phyloP scores from a whole-genome alignment of 2,888 invertebrate genomes.

The Antitype chi region DNA sequence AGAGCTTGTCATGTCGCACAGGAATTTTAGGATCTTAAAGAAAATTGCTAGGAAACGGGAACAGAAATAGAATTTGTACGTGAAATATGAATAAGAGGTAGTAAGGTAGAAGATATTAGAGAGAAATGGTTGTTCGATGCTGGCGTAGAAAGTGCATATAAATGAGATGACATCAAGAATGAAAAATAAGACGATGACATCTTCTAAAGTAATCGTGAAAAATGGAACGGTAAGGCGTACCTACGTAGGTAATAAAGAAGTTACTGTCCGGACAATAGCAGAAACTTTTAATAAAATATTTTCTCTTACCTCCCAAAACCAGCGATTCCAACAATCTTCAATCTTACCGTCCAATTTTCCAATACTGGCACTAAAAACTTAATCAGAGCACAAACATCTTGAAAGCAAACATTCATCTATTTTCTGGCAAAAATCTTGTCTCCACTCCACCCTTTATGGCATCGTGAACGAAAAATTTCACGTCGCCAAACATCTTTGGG shows the following conservation, averaged over 20 bases:
- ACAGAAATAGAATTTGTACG: slow-evolving; percentile 29
- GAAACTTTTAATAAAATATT: slow-evolving; percentile 40
- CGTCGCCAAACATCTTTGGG: slow-evolving; percentile 57
- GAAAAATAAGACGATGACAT: background rate
- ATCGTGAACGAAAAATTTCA: slow-evolving; percentile 60
- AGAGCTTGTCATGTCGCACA: slow-evolving; percentile 51
- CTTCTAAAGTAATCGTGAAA: background rate
- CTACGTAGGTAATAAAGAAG: background rate
- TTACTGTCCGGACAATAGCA: background rate
- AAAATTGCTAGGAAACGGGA: slow-evolving; percentile 15
- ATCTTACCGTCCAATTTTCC: slow-evolving; percentile 50
- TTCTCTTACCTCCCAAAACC: slow-evolving; percentile 29
- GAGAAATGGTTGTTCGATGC: background rate
- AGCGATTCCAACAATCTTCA: slow-evolving; percentile 41
- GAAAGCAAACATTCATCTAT: slow-evolving; percentile 58
- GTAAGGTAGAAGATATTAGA: background rate
- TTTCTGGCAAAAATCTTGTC: slow-evolving; percentile 55
- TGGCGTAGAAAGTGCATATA: background rate
- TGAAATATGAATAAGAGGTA: background rate
- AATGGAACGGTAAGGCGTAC: background rate
- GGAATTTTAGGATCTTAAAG: slow-evolving; percentile 16
- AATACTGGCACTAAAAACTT: slow-evolving; percentile 61
- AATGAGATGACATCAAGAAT: background rate
- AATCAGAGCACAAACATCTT: slow-evolving; percentile 59
- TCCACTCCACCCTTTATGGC: slow-evolving; percentile 48